Evolutionary conservation across 2,888 invertebrate species (phyloP).

Genomic region (Nemurella pictetii): DNA sequence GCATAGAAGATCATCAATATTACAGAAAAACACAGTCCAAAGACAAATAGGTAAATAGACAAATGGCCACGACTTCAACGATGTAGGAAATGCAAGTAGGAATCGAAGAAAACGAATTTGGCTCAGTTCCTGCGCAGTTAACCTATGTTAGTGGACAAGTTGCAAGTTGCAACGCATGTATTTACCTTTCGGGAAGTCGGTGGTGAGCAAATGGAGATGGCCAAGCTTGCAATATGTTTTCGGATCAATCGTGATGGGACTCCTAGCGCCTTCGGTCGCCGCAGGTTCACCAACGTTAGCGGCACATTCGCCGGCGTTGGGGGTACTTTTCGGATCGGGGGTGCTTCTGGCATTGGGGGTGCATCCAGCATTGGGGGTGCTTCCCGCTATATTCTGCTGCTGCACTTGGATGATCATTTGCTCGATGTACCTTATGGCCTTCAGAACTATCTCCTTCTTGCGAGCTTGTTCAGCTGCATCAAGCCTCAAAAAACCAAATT

Average conservation of each 20-base stretch:
- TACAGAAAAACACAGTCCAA: too few relatives aligned
- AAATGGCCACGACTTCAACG: too few relatives aligned
- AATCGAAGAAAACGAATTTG: too few relatives aligned
- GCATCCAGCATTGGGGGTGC: neutral
- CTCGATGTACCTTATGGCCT: conserved; percentile 84
- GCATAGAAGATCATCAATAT: too few relatives aligned
- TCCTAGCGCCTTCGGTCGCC: conserved; percentile 52
- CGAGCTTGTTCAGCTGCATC: conserved; percentile 78
- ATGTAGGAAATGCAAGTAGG: too few relatives aligned
- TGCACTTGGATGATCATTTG: conserved; percentile 81
- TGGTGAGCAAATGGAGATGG: conserved; percentile 89
- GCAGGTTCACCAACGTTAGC: conserved; percentile 2
- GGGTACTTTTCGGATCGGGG: too few relatives aligned
- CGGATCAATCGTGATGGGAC: conserved; percentile 73
- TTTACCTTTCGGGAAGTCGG: conserved; percentile 92
- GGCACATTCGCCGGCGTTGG: too few relatives aligned
- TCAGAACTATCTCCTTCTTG: conserved; percentile 78
- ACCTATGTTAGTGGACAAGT: too few relatives aligned
- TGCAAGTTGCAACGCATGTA: too few relatives aligned
- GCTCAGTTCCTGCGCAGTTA: too few relatives aligned
- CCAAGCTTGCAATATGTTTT: conserved; percentile 94
- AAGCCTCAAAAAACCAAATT: conserved; percentile 87
- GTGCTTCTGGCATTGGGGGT: conserved; percentile 25
- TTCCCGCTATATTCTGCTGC: conserved; percentile 56
- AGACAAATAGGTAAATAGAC: too few relatives aligned